Conservation (phyloP, 1,140 invertebrate genomes). For the Pseudomyrmex flavicornis region DNA sequence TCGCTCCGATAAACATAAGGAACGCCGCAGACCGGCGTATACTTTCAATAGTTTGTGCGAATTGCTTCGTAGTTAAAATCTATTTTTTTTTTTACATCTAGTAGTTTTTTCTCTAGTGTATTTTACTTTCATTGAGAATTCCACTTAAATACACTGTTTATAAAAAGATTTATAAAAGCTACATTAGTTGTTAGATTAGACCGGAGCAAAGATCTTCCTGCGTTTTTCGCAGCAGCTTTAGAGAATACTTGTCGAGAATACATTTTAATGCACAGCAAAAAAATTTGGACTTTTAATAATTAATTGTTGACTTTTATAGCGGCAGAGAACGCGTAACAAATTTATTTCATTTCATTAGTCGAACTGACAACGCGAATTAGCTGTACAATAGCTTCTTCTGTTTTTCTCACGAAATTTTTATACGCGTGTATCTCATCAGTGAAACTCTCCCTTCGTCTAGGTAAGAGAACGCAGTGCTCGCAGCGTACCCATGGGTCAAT, state of each 20-base stretch:
- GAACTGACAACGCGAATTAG: constrained; percentile 16
- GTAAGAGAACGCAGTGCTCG: constrained; percentile 94
- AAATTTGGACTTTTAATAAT: constrained; percentile 18
- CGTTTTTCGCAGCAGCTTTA: neutral
- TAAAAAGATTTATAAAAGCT: neutral
- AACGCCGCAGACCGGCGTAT: constrained; percentile 26
- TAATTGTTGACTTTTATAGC: constrained; percentile 21
- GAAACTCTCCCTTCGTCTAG: constrained; percentile 84
- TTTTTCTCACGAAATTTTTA: neutral
- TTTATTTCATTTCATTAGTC: constrained; percentile 5
- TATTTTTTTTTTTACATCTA: too few species aligned
- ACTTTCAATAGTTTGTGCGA: constrained; percentile 12
- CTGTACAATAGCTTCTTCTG: constrained; percentile 24
- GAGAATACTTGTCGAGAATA: neutral
- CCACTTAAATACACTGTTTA: neutral
- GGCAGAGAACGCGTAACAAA: constrained; percentile 55
- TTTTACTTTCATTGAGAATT: too few species aligned
- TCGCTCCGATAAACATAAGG: constrained; percentile 11
- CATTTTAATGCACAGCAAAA: constrained; percentile 17
- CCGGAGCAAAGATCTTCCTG: neutral
- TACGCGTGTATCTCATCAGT: neutral
- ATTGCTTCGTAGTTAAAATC: too few species aligned
- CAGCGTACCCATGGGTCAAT: constrained; percentile 93
- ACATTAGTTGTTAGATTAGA: neutral
- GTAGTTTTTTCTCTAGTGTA: neutral